Percentiles rank a stretch among this genome's conserved stretches.
Conservation (phyloP, 1,140 invertebrate species). For the Zaprionus vittiger region DNA sequence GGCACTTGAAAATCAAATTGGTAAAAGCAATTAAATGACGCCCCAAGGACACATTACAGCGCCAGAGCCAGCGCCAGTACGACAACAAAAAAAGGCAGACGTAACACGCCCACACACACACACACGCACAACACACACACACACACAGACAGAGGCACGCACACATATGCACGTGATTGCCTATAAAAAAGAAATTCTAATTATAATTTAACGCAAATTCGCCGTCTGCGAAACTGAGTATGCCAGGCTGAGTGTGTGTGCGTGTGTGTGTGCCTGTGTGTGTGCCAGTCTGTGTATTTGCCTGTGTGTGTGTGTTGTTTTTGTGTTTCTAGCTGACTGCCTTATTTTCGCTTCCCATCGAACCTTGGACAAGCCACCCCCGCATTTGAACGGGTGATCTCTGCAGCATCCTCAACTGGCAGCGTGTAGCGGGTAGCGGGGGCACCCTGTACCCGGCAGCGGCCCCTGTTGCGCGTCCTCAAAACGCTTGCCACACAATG, state of each 20-base stretch:
- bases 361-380: conserved; percentile 60
- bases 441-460: neutral
- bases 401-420: neutral
- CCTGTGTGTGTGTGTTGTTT: conserved; percentile 11
- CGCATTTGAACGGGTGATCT: conserved; percentile 27
- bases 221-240: conserved; percentile 53
- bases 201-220: conserved; percentile 82
- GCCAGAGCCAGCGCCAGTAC: conserved; percentile 31
- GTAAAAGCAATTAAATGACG: conserved; percentile 84
- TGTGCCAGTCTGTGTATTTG: too few species aligned
- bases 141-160: conserved; percentile 37
- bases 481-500: conserved; percentile 77
- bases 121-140: conserved; percentile 26
- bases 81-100: conserved; percentile 50
- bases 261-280: too few species aligned
- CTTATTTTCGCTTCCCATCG: conserved; percentile 66
- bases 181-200: conserved; percentile 83
- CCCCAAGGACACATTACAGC: conserved; percentile 84
- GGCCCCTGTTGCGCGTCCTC: conserved; percentile 73
- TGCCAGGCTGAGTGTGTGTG: neutral
- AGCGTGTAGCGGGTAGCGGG: too few species aligned
- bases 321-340: conserved; percentile 51
- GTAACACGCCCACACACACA: conserved; percentile 27
- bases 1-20: conserved; percentile 84
- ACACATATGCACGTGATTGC: conserved; percentile 60